A percentile compares a stretch with the other conserved stretches of the same genome.
Conservation (phyloP, 2,797 vertebrate genomes). For the Steatocranus sp. region DNA sequence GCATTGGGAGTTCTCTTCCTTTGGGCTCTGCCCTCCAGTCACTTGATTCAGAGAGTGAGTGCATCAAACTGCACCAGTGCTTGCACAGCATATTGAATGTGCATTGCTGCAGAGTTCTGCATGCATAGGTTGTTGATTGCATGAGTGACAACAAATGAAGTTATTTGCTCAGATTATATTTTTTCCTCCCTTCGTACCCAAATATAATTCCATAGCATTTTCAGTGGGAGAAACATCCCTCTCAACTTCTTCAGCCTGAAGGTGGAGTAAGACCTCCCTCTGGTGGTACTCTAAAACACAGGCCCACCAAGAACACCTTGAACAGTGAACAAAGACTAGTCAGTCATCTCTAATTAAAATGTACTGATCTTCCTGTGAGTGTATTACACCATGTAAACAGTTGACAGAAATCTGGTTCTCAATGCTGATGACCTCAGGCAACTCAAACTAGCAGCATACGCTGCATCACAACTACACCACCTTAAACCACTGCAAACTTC, state of each 20-base stretch:
- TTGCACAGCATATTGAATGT: fast-evolving
- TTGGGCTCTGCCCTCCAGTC: not conserved
- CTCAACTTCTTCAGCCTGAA: not conserved
- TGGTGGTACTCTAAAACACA: not conserved
- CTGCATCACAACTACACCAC: not conserved
- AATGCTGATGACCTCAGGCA: not conserved
- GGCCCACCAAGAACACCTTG: not conserved
- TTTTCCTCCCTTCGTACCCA: not conserved
- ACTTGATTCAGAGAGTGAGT: not conserved
- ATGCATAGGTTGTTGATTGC: fast-evolving
- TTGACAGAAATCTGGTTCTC: not conserved
- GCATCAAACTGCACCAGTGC: not conserved
- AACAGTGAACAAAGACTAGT: not conserved
- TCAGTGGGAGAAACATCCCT: not conserved
- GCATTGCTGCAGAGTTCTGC: not conserved
- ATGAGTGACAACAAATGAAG: not conserved
- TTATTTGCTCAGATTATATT: fast-evolving
- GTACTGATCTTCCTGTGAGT: not conserved
- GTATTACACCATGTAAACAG: not conserved
- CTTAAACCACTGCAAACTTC: not conserved
- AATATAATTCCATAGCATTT: not conserved
- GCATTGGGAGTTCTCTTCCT: fast-evolving
- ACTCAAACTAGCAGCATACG: not conserved
- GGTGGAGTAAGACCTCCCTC: not conserved
- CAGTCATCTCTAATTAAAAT: not conserved